Conservation (phyloP, 1,140 invertebrate genomes). For the Pachyrhynchus sulphureomaculatus region DNA sequence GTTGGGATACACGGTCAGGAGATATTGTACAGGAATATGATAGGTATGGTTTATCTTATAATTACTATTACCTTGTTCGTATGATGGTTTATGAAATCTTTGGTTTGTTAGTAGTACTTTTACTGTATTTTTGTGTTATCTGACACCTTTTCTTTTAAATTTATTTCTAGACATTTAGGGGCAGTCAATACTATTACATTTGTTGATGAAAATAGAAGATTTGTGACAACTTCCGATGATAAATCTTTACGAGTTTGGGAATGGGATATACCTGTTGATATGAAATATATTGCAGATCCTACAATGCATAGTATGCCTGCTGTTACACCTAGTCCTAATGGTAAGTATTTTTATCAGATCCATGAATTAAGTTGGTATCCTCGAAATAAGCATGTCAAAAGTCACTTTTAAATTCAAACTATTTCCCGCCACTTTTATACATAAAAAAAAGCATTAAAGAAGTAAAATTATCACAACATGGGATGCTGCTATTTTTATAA, state of each 20-base stretch:
- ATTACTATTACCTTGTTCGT: no score
- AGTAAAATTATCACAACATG: no score
- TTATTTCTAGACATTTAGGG: constrained; percentile 77
- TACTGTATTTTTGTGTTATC: neutral
- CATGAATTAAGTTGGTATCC: neutral
- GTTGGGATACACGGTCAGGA: constrained; percentile 93
- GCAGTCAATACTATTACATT: constrained; percentile 99
- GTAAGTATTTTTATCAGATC: constrained; percentile 52
- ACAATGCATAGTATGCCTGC: constrained; percentile 99
- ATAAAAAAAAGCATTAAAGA: no score
- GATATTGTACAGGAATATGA: constrained; percentile 99
- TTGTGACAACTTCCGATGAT: constrained; percentile 98
- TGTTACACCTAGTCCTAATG: constrained; percentile 91
- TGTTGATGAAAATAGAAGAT: constrained; percentile 96
- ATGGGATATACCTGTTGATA: constrained; percentile 99
- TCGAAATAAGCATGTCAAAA: no score
- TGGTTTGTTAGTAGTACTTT: neutral
- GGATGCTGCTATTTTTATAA: no score
- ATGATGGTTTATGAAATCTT: no score
- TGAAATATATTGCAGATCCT: constrained; percentile 99
- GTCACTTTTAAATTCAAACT: no score
- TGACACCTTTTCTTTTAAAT: neutral
- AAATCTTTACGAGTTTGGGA: constrained; percentile 99
- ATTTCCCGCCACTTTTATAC: no score
- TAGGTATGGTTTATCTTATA: constrained; percentile 40